Base-by-base conservation (phyloP, 1,140 invertebrate genomes). In the Arion vulgaris region DNA sequence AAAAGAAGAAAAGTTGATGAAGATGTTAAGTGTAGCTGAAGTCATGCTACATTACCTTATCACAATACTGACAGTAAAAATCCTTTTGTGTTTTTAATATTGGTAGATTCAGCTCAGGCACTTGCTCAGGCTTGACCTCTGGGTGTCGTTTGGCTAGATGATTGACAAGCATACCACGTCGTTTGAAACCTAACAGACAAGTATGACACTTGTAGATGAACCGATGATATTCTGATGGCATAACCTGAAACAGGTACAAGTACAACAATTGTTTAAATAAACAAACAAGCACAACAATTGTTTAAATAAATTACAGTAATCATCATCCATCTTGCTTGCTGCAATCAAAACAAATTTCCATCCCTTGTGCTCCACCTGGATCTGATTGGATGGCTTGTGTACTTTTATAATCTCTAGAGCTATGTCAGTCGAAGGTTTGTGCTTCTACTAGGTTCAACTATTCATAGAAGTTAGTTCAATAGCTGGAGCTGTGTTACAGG, bases 1-100 rank as follows among this genome's bases (percentile, higher is more conserved):
- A n/a, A n/a, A n/a, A n/a, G n/a, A n/a, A n/a, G n/a, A n/a, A n/a
- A n/a, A n/a, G n/a, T n/a, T n/a, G n/a, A n/a, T n/a, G n/a, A n/a
- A n/a, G n/a, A n/a, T n/a, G n/a, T n/a, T n/a, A n/a, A n/a, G n/a
- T n/a, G n/a, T n/a, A n/a, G n/a, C n/a, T n/a, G n/a, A n/a, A n/a
- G 26, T 36, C 11, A 34, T 74, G n/a, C n/a, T 45, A 5, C 17
- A 72, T 39, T 0, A 84, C 94, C 93, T 96, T 96, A 79, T 96
- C 95, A 91, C 96, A 97, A 90, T 97, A 96, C 88, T 96, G 95
- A 91, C 96, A 97, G 91, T 95, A 96, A 92, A 96, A 97, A 91
- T 96, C 95, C 66, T 95, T 93, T 19, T 95, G 95, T n/a, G 95
- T 95, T 87, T 95, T 94, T 32, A 96, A 91, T 85, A 97, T 96